Percentiles rank a stretch among this genome's conserved stretches.
phyloP scores from a whole-genome alignment of 2,888 invertebrate species.

The Spilarctia lutea region DNA sequence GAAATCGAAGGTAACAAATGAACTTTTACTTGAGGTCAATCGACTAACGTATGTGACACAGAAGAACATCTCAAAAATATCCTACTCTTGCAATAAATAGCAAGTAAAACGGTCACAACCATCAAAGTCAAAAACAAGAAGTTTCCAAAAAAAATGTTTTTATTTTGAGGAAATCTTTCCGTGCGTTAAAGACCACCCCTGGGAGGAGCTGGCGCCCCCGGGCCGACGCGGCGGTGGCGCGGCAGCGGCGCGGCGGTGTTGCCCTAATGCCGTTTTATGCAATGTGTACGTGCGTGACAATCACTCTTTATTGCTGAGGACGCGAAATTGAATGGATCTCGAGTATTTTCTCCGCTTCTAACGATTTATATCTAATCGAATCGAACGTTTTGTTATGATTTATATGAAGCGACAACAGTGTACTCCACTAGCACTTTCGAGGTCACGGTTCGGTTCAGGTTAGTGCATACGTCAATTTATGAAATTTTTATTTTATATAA shows the following conservation, averaged over 20 bases:
- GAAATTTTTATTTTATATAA: background rate
- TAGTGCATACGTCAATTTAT: background rate
- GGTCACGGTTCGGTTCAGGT: background rate
- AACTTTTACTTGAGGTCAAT: background rate
- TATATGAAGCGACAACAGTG: background rate
- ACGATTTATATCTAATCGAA: conserved; percentile 18
- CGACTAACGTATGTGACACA: background rate
- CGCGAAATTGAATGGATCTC: conserved; percentile 77
- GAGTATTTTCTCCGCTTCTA: conserved; percentile 50
- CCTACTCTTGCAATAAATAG: no score
- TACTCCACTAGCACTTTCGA: background rate
- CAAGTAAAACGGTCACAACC: conserved; percentile 32
- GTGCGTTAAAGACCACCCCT: conserved; percentile 71
- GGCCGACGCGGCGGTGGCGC: conserved; percentile 25
- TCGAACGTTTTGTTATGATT: background rate
- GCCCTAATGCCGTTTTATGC: conserved; percentile 72
- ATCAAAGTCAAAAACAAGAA: conserved; percentile 54
- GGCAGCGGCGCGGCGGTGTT: conserved; percentile 30
- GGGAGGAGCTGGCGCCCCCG: conserved; percentile 37
- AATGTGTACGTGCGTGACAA: conserved; percentile 85
- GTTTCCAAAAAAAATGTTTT: conserved; percentile 59
- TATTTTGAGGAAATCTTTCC: conserved; percentile 72
- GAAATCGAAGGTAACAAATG: background rate
- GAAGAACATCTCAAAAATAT: background rate
- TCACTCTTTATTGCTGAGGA: conserved; percentile 80